Conservation (phyloP, 2,113 vertebrate genomes). For the Addax nasomaculatus region DNA sequence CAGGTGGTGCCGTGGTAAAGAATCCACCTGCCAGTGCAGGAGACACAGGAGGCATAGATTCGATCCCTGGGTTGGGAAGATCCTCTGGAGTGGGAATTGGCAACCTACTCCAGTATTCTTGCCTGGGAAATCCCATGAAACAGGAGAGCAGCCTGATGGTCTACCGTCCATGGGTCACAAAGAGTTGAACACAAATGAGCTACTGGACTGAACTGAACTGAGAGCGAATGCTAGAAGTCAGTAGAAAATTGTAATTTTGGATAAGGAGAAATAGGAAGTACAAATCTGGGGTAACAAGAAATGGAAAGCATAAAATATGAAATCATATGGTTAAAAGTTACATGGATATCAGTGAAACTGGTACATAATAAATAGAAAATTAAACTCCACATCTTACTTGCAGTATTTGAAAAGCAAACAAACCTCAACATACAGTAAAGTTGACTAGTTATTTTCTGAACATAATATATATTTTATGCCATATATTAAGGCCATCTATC, state of each 20-base stretch:
- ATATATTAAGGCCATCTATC: neutral
- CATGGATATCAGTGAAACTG: neutral
- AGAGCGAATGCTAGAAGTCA: neutral
- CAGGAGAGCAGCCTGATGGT: neutral
- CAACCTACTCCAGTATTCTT: neutral
- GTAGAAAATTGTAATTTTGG: neutral
- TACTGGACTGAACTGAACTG: neutral
- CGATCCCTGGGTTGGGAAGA: neutral
- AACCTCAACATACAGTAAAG: neutral
- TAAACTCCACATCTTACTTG: neutral
- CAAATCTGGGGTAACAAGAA: neutral
- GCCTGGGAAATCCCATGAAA: neutral
- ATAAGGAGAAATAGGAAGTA: neutral
- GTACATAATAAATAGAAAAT: neutral
- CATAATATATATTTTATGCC: neutral
- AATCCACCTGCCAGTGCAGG: neutral
- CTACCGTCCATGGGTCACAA: neutral
- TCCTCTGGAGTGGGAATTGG: neutral
- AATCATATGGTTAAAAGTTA: neutral
- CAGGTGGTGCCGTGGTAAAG: neutral
- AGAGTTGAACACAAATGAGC: neutral
- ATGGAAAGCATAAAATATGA: neutral
- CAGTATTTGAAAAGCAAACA: neutral
- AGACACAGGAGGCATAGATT: neutral
- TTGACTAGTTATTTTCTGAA: neutral